phyloP scores from a whole-genome alignment of 1,140 invertebrate species.

The Drosophila eugracilis region DNA sequence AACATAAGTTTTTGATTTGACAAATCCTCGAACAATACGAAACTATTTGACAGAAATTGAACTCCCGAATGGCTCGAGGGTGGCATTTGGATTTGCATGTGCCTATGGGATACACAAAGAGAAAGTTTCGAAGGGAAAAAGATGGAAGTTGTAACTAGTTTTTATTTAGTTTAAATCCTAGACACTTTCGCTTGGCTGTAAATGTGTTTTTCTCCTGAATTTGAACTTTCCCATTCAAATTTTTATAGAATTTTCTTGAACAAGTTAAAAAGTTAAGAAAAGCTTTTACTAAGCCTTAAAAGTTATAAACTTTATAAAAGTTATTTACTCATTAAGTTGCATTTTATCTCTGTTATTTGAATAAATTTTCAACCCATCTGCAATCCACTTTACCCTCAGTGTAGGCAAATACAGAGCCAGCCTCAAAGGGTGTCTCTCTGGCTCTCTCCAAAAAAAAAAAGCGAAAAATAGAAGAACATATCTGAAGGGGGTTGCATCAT shows the following conservation, averaged over 20 bases:
- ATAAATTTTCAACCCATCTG: too few relatives aligned
- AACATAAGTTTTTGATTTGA: slow-evolving; percentile 84
- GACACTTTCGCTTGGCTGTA: too few relatives aligned
- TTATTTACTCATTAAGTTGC: too few relatives aligned
- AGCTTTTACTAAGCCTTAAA: too few relatives aligned
- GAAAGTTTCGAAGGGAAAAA: background rate
- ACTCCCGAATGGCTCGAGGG: slow-evolving; percentile 39
- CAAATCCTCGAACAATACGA: slow-evolving; percentile 71
- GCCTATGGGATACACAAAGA: background rate
- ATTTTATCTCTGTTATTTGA: too few relatives aligned
- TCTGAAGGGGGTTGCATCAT: slow-evolving; percentile 71
- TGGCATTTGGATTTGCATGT: slow-evolving; percentile 46
- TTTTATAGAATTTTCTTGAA: too few relatives aligned
- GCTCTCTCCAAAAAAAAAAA: slow-evolving; percentile 32
- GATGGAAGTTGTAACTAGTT: background rate
- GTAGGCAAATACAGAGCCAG: slow-evolving; percentile 57
- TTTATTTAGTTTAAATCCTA: too few relatives aligned
- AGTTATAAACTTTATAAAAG: too few relatives aligned
- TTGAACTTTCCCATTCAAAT: too few relatives aligned
- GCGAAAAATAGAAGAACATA: slow-evolving; percentile 29
- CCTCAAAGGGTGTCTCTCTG: slow-evolving; percentile 31
- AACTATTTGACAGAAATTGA: slow-evolving; percentile 82
- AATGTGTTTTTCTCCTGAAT: background rate
- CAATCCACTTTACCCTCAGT: background rate
- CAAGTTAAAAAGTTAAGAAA: too few relatives aligned